Conservation (phyloP, 2,113 vertebrate genomes). For the Bolborhynchus lineola region DNA sequence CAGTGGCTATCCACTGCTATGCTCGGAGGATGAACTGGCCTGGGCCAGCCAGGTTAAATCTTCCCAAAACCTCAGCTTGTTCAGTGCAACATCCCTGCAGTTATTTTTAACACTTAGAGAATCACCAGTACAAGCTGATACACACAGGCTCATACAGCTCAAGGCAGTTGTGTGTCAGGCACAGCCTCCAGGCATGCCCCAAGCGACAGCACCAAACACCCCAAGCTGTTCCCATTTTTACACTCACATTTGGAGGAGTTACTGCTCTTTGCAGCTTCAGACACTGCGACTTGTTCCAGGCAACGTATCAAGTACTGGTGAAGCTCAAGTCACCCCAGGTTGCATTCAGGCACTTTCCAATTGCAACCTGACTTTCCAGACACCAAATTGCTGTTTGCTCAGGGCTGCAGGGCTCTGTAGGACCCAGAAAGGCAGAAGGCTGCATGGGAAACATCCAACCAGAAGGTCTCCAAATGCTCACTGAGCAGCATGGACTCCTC, state of each 20-base stretch:
- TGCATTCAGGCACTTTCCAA: not conserved
- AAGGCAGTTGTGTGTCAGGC: not conserved
- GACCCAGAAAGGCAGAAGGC: accelerated
- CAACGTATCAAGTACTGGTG: not conserved
- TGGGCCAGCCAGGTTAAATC: not conserved
- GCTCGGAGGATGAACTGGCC: not conserved
- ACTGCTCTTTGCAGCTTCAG: not conserved
- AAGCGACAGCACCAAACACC: not conserved
- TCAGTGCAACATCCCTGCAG: not conserved
- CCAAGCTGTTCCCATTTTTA: accelerated
- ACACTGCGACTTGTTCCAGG: not conserved
- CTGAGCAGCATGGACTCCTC: accelerated
- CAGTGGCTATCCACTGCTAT: accelerated
- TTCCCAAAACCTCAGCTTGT: accelerated
- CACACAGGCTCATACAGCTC: not conserved
- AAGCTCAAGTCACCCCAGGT: not conserved
- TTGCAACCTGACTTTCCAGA: not conserved
- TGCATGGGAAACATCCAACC: accelerated
- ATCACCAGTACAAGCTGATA: not conserved
- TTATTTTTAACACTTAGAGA: not conserved
- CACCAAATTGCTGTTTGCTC: not conserved
- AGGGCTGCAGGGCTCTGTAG: not conserved
- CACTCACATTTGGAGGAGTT: not conserved
- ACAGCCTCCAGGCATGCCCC: not conserved
- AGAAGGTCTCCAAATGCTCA: accelerated